Evolutionary conservation across 2,888 invertebrate genomes (phyloP).

Genomic region (Cheilosia variabilis): DNA sequence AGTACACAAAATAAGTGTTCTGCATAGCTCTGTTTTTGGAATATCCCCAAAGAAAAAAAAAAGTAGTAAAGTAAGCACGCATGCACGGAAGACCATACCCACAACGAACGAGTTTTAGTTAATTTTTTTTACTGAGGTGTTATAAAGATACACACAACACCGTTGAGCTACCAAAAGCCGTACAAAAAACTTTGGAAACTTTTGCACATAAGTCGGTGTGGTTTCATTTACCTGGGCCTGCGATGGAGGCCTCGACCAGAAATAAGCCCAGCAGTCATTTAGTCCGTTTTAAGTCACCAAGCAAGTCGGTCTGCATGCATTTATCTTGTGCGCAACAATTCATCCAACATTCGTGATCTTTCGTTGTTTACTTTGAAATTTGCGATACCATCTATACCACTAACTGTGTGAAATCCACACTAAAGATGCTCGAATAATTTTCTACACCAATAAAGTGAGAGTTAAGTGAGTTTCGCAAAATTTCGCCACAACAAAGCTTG

Average conservation of each 20-base stretch:
- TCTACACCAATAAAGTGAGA: constrained; percentile 65
- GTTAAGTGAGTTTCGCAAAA: constrained; percentile 63
- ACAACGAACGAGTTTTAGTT: constrained; percentile 68
- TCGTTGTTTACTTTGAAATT: constrained; percentile 50
- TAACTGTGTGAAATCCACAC: constrained; percentile 17
- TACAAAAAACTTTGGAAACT: constrained; percentile 73
- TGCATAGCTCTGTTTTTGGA: constrained; percentile 31
- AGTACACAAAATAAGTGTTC: constrained; percentile 32
- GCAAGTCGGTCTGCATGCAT: constrained; percentile 67
- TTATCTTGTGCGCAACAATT: constrained; percentile 37
- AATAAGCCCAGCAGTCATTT: constrained; percentile 70
- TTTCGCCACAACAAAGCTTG: constrained; percentile 63
- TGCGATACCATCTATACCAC: constrained; percentile 18
- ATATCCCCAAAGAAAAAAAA: constrained; percentile 35
- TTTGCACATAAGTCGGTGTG: constrained; percentile 65
- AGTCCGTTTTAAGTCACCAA: constrained; percentile 74
- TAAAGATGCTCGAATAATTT: constrained; percentile 51
- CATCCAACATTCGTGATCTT: constrained; percentile 44
- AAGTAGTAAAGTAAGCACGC: constrained; percentile 31
- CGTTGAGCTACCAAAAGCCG: constrained; percentile 68
- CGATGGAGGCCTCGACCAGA: constrained; percentile 57
- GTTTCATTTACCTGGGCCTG: constrained; percentile 52
- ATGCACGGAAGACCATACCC: constrained; percentile 44
- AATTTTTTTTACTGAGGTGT: constrained; percentile 54
- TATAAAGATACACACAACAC: constrained; percentile 58